phyloP scores from a whole-genome alignment of 1,140 invertebrate species.

The Cydia splendana region DNA sequence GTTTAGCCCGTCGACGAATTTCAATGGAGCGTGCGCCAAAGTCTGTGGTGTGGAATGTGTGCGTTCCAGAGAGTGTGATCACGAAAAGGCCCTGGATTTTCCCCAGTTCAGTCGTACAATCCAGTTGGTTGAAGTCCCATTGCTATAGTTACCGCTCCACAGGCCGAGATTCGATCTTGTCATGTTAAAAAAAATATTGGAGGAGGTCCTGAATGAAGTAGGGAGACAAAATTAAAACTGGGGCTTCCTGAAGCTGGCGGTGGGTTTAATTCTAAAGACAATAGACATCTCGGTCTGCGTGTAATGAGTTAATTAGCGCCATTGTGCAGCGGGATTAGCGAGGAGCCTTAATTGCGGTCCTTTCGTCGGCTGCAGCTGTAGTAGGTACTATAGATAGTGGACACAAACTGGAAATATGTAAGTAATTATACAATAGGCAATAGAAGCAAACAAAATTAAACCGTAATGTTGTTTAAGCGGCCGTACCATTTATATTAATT shows the following conservation, averaged over 20 bases:
- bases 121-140: no score
- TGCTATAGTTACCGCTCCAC: no score
- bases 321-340: slow-evolving; percentile 23
- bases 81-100: no score
- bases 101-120: no score
- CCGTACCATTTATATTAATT: no score
- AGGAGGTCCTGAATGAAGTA: background rate
- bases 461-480: no score
- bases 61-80: no score
- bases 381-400: background rate
- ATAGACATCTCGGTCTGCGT: slow-evolving; percentile 21
- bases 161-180: no score
- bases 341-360: background rate
- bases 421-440: background rate
- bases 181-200: background rate
- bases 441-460: no score
- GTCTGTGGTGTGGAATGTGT: no score
- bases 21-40: no score
- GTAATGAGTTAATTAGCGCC: slow-evolving; percentile 27
- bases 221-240: slow-evolving; percentile 9
- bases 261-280: slow-evolving; percentile 1
- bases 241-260: background rate
- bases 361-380: background rate
- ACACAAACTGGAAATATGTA: background rate
- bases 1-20: no score